Evolutionary conservation across 2,113 vertebrate genomes (phyloP).

Genomic region (Pelecanoides urinatrix): DNA sequence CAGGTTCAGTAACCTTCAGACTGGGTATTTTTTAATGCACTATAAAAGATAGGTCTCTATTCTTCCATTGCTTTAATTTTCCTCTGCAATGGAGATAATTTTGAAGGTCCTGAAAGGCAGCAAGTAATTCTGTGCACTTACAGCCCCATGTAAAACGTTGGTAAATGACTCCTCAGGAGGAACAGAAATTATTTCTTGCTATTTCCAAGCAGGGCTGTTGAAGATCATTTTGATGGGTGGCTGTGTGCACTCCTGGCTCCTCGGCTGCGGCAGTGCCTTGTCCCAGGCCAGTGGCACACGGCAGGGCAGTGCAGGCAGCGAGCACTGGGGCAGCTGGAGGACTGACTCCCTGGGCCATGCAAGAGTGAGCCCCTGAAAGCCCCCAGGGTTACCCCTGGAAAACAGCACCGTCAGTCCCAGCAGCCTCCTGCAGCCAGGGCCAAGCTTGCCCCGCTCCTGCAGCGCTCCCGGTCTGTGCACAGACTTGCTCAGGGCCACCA

Average conservation of each 20-base stretch:
- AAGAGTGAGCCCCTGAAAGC: not conserved
- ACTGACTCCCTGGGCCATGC: accelerated
- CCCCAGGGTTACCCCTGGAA: not conserved
- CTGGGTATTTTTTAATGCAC: slow-evolving; percentile 14
- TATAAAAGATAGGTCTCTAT: slow-evolving; percentile 32
- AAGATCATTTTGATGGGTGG: not conserved
- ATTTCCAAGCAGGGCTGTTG: not conserved
- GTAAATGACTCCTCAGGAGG: slow-evolving; percentile 28
- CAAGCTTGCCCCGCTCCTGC: not conserved
- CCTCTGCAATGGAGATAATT: slow-evolving; percentile 21
- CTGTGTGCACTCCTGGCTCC: not conserved
- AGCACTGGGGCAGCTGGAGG: not conserved
- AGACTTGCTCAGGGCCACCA: not conserved
- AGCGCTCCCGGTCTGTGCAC: accelerated
- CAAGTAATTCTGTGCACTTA: slow-evolving; percentile 12
- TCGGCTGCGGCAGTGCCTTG: accelerated
- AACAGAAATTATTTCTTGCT: not conserved
- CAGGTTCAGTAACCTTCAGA: slow-evolving; percentile 57
- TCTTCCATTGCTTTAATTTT: slow-evolving; percentile 53
- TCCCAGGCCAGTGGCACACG: accelerated
- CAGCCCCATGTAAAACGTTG: slow-evolving; percentile 10
- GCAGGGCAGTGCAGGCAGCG: not conserved
- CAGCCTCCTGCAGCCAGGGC: not conserved
- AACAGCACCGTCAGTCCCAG: not conserved
- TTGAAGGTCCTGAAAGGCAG: slow-evolving; percentile 52